Percentiles rank a stretch among this genome's conserved stretches.
Evolutionary conservation across 2,888 invertebrate genomes (phyloP).

Genomic region (Stenodera caucasica): DNA sequence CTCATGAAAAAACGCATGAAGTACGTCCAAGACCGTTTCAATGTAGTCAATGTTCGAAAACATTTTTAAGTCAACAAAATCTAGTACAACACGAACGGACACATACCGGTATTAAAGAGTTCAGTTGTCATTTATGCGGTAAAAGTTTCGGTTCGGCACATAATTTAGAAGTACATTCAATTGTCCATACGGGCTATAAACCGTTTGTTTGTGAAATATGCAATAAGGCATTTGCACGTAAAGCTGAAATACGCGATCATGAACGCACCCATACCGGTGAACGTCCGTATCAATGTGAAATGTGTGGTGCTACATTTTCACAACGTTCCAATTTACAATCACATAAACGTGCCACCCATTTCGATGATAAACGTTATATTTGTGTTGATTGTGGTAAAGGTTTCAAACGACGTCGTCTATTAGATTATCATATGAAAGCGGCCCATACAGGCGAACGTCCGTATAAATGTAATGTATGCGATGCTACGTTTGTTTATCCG

Average conservation of each 20-base stretch:
- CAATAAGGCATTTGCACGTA: constrained; percentile 73
- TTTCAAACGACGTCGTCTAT: constrained; percentile 71
- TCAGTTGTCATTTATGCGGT: constrained; percentile 69
- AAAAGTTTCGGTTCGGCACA: constrained; percentile 79
- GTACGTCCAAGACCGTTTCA: constrained; percentile 69
- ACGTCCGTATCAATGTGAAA: constrained; percentile 76
- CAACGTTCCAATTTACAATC: constrained; percentile 82
- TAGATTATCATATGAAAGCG: constrained; percentile 82
- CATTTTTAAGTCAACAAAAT: constrained; percentile 77
- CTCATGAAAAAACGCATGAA: constrained; percentile 74
- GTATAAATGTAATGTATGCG: constrained; percentile 70
- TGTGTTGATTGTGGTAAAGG: constrained; percentile 73
- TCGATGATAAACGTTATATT: constrained; percentile 72
- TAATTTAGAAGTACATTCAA: constrained; percentile 71
- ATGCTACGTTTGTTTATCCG: constrained; percentile 80
- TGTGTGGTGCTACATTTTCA: constrained; percentile 77
- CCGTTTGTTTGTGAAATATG: constrained; percentile 72
- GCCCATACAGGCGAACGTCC: constrained; percentile 80
- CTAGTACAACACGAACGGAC: constrained; percentile 74
- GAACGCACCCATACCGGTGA: constrained; percentile 81
- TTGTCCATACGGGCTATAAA: constrained; percentile 75
- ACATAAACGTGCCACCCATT: constrained; percentile 77
- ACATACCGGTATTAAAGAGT: constrained; percentile 71
- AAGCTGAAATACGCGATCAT: constrained; percentile 79
- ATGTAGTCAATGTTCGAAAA: constrained; percentile 69